These are phyloP conservation scores for Myiagra hebetior DNA, from an alignment of 2,113 vertebrate species.

Conservation along the genomic window DNA sequence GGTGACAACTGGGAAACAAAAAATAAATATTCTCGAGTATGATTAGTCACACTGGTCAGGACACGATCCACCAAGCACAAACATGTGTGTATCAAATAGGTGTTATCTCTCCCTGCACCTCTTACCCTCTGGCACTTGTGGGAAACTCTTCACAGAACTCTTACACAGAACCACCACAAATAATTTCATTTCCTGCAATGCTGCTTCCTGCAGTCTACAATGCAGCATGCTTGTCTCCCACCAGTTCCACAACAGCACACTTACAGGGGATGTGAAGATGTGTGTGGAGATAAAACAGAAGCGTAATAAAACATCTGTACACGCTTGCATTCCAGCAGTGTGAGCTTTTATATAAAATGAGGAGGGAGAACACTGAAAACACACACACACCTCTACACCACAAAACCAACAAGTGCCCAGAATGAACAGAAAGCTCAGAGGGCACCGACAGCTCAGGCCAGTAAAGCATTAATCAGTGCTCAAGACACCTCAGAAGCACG, in stretches of 20 bases:
- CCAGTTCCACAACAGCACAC: not conserved
- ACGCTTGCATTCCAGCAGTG: fast-evolving
- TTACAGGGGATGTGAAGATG: not conserved
- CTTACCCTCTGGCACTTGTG: not conserved
- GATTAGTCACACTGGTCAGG: not conserved
- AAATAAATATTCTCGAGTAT: not conserved
- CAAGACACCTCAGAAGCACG: fast-evolving
- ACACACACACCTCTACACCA: no score
- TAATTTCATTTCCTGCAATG: not conserved
- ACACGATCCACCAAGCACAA: not conserved
- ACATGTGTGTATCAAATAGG: not conserved
- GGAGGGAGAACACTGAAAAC: not conserved
- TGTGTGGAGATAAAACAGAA: not conserved
- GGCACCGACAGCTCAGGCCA: not conserved
- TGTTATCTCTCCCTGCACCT: not conserved
- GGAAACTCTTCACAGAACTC: not conserved
- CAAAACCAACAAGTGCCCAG: not conserved
- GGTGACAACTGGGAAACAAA: not conserved
- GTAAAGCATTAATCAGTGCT: not conserved
- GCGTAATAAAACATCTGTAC: not conserved
- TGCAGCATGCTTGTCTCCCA: fast-evolving
- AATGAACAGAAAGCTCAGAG: not conserved
- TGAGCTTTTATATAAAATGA: not conserved
- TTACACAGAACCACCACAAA: not conserved
- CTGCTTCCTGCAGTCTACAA: not conserved